Percentiles rank a stretch among this genome's conserved stretches.
Evolutionary conservation across 2,888 invertebrate genomes (phyloP).

Genomic region (Venustoraphidia nigricollis): DNA sequence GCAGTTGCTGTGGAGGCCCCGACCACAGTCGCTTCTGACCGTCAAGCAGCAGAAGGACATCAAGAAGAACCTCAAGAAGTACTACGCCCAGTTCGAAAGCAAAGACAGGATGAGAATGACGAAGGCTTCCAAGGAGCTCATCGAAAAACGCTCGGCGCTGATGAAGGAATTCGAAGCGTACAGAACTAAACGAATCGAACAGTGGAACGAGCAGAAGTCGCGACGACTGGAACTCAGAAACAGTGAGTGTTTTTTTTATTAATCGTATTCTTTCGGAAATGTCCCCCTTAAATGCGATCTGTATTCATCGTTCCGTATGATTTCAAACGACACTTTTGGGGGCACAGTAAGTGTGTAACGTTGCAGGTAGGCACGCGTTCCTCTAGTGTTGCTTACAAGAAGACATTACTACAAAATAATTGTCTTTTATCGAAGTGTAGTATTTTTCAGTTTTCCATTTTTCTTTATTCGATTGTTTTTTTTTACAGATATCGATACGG

Average conservation of each 20-base stretch:
- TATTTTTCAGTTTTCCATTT: conserved; percentile 1
- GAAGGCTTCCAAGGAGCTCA: conserved; percentile 87
- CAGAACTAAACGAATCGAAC: conserved; percentile 54
- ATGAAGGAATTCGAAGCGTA: conserved; percentile 79
- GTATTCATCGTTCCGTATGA: too few species aligned
- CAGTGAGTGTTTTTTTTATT: conserved; percentile 42
- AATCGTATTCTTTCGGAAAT: too few species aligned
- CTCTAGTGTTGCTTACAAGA: background rate
- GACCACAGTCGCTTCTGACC: conserved; percentile 71
- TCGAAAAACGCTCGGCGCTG: conserved; percentile 78
- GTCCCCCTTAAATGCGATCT: too few species aligned
- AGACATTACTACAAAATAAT: conserved; percentile 1
- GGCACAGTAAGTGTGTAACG: too few species aligned
- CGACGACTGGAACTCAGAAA: conserved; percentile 71
- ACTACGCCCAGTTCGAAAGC: conserved; percentile 87
- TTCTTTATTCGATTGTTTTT: conserved; percentile 16
- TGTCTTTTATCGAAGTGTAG: background rate
- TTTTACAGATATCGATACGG: conserved; percentile 79
- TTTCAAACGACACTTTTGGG: too few species aligned
- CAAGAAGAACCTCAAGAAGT: conserved; percentile 95
- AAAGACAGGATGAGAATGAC: conserved; percentile 88
- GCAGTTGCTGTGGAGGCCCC: conserved; percentile 90
- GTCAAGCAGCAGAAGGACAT: conserved; percentile 85
- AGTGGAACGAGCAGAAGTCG: conserved; percentile 64
- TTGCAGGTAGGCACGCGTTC: too few species aligned